Conservation (phyloP, 2,888 invertebrate genomes). For the Chydorus sphaericus region DNA sequence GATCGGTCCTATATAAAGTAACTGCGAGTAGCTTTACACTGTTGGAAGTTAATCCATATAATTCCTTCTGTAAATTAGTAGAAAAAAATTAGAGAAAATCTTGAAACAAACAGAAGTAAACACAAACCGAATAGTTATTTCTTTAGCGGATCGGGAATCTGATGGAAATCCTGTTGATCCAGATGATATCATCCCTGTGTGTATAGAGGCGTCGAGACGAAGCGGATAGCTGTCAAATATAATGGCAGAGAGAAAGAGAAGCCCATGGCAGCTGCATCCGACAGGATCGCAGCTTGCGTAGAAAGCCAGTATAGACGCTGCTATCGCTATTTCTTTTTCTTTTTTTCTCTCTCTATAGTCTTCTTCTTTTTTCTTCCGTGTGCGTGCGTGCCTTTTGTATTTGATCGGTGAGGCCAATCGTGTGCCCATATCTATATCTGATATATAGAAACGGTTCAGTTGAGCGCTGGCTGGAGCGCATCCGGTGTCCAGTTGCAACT, state of each 20-base stretch:
- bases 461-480: not conserved
- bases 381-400: not conserved
- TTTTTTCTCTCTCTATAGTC: not conserved
- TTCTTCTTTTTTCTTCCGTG: not conserved
- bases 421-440: not conserved
- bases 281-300: not conserved
- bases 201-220: not conserved
- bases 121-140: too few relatives aligned
- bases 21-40: too few relatives aligned
- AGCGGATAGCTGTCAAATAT: not conserved
- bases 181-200: not conserved
- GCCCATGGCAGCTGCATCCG: conserved; percentile 6
- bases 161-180: conserved; percentile 4
- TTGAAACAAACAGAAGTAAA: too few relatives aligned
- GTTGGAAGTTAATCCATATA: too few relatives aligned
- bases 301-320: not conserved
- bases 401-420: not conserved
- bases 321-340: not conserved
- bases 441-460: not conserved
- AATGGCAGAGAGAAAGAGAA: not conserved
- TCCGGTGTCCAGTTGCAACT: not conserved
- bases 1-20: too few relatives aligned
- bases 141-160: too few relatives aligned
- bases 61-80: too few relatives aligned
- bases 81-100: too few relatives aligned